These are phyloP conservation scores for Terebella lapidaria DNA, from an alignment of 2,888 invertebrate genomes.

Conservation along the genomic window DNA sequence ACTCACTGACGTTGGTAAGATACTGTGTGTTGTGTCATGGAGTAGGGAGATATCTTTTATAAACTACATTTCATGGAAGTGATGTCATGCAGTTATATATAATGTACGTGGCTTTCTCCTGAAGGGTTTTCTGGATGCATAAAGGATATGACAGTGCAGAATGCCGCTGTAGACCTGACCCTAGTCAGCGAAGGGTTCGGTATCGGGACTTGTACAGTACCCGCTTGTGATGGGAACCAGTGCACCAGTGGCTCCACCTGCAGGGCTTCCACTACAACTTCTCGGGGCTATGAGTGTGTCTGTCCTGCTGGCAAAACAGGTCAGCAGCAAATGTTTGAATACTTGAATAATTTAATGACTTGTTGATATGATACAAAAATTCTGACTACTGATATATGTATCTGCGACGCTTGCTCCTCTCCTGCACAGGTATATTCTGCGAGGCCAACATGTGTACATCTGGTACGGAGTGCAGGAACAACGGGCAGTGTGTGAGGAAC, in stretches of 20 bases:
- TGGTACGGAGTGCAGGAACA: background rate
- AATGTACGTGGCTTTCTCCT: too few species aligned
- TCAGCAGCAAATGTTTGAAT: background rate
- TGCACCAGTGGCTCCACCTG: slow-evolving; percentile 1
- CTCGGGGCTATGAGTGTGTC: background rate
- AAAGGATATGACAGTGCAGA: background rate
- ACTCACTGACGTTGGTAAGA: background rate
- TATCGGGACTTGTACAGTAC: background rate
- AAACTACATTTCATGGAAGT: too few species aligned
- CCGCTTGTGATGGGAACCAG: slow-evolving; percentile 1
- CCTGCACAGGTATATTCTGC: background rate
- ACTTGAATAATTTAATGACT: background rate
- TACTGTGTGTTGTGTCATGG: too few species aligned
- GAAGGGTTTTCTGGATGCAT: background rate
- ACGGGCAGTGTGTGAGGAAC: background rate
- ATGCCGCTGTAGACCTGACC: background rate
- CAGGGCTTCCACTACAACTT: background rate
- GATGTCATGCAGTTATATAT: too few species aligned
- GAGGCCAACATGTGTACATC: background rate
- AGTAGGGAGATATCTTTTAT: too few species aligned
- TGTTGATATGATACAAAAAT: background rate
- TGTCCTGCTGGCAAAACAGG: slow-evolving; percentile 1
- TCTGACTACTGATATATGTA: too few species aligned
- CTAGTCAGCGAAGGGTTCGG: background rate
- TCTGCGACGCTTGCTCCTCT: too few species aligned